Evolutionary conservation across 2,797 vertebrate species (phyloP).

Genomic region (Rhadinocentrus ornatus): DNA sequence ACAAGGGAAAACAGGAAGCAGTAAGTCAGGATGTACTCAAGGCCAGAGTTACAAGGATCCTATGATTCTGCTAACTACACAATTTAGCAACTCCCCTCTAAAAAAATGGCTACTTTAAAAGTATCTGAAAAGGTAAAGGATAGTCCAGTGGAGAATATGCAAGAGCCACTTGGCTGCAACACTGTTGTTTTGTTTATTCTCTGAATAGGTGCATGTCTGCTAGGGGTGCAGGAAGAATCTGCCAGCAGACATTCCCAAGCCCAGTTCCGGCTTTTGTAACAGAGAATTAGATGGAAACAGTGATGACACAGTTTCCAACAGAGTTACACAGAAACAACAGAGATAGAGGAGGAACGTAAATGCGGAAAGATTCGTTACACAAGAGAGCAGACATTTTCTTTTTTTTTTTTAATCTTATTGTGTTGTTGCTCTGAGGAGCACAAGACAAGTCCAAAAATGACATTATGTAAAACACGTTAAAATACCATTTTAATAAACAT

Average conservation of each 20-base stretch:
- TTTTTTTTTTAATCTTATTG: constrained; percentile 22
- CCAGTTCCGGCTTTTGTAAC: constrained; percentile 75
- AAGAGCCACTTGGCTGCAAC: constrained; percentile 70
- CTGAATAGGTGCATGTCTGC: constrained; percentile 70
- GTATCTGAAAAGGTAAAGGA: constrained; percentile 20
- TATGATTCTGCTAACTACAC: not conserved
- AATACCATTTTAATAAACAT: not conserved
- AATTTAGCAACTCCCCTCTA: not conserved
- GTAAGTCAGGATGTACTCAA: constrained; percentile 64
- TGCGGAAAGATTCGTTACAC: constrained; percentile 21
- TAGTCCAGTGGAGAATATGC: constrained; percentile 50
- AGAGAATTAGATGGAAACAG: constrained; percentile 47
- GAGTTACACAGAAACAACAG: constrained; percentile 17
- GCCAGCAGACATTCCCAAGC: constrained; percentile 61
- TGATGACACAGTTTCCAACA: constrained; percentile 37
- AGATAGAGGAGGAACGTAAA: constrained; percentile 32
- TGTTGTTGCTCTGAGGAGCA: not conserved
- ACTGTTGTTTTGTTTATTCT: constrained; percentile 64
- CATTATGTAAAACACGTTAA: not conserved
- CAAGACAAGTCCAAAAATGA: not conserved
- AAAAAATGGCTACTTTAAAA: constrained; percentile 16
- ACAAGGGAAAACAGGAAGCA: constrained; percentile 69
- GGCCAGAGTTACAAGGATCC: constrained; percentile 24
- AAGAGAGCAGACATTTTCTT: not conserved
- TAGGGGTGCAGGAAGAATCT: constrained; percentile 65